A percentile compares a stretch with the other conserved stretches of the same genome.
phyloP scores from a whole-genome alignment of 2,113 vertebrate species.

The Neogobius melanostomus region DNA sequence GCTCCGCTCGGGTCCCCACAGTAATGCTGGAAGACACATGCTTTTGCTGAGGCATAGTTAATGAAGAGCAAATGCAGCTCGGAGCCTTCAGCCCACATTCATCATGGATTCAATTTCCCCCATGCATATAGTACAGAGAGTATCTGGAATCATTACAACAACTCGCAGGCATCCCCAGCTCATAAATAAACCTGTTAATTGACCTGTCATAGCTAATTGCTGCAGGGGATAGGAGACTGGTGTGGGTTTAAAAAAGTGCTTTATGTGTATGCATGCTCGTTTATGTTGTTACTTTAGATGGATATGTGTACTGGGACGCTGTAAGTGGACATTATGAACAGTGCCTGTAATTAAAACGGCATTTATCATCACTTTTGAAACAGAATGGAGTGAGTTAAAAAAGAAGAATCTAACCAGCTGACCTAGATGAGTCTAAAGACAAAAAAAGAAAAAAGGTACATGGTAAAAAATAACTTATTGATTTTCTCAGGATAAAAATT shows the following conservation, averaged over 20 bases:
- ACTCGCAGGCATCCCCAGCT: constrained; percentile 62
- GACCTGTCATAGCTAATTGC: constrained; percentile 75
- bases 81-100: constrained; percentile 63
- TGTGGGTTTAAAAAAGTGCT: constrained; percentile 29
- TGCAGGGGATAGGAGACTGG: constrained; percentile 61
- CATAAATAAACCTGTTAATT: constrained; percentile 75
- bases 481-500: no score
- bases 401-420: constrained; percentile 27
- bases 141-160: constrained; percentile 74
- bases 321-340: constrained; percentile 8
- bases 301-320: neutral
- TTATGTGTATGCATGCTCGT: constrained; percentile 19
- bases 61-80: constrained; percentile 61
- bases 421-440: neutral
- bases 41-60: constrained; percentile 56
- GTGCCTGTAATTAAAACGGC: constrained; percentile 30
- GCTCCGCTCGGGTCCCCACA: constrained; percentile 34
- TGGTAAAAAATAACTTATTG: no score
- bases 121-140: constrained; percentile 46
- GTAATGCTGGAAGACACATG: constrained; percentile 50
- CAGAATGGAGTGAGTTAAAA: constrained; percentile 10
- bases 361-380: constrained; percentile 34
- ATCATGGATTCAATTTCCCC: constrained; percentile 72
- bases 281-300: constrained; percentile 16
- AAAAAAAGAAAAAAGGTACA: neutral